Base-by-base conservation (phyloP, 2,888 invertebrate species). In the Chaitophorus viminalis region DNA sequence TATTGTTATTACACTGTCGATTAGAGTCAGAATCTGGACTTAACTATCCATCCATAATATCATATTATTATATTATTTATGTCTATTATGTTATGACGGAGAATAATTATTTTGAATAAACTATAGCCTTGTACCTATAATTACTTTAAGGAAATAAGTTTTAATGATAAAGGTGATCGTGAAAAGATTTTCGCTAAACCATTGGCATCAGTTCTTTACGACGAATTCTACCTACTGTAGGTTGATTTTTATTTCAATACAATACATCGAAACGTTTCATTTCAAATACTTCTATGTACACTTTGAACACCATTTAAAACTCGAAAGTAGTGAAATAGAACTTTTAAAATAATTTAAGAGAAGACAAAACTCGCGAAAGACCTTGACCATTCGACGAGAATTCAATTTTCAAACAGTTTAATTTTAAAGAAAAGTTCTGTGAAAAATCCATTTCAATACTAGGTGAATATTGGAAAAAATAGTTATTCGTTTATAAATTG, bases 251-350 rank as follows among this genome's bases (percentile, higher is more conserved):
- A 54, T 82, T 21, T 82, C 31, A 21, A 46, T 46, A 74, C n/a
- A 25, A n/a, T 25, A 83, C 60, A 65, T 83, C n/a, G n/a, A n/a
- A n/a, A n/a, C n/a, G n/a, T 65, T 75, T 36, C 29, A 14, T 39
- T 0, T 29, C 6, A 21, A 75, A 83, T 54, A 39, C 39, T 74
- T 75, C 74, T 39, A 75, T 75, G 75, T 46, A 31, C 14, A 39
- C 60, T 65, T 39, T 25, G 8, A n/a, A 36, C 11, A 9, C 17
- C 8, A n/a, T 54, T 3, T 36, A 29, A 11, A 29, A 29, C 11
- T 29, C 17, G 9, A 4, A 3, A 75, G n/a, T 14, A 33, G 54
- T 8, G 11, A 11, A 18, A 54, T n/a, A 5, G 25, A 29, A 83
- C 60, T 82, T 82, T 82, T 21, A 5, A 17, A 75, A 60, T 11